Evolutionary conservation across 2,888 invertebrate genomes (phyloP), one percentile per base, ranked within the genome.

Genomic region (Pseudeuparius sepicola): DNA sequence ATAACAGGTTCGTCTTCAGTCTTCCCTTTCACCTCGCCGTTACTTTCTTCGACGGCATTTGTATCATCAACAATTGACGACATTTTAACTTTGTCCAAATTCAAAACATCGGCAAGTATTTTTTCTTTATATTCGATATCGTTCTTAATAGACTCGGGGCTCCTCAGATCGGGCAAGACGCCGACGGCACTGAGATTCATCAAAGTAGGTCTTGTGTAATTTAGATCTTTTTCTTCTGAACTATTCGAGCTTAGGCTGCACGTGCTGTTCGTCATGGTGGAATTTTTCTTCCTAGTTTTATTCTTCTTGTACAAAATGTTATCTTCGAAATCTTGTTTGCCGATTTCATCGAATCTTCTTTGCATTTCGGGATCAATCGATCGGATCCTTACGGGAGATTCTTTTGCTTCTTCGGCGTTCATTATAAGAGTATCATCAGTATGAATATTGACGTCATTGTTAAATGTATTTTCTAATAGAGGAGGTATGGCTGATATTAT

Each of bases 61-160:
- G 42, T 16, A 27, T 44, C 36, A 9, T 54, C 46, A 42, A n/a
- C n/a, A n/a, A n/a, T n/a, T n/a, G n/a, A n/a, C n/a, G n/a, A n/a
- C n/a, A n/a, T n/a, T n/a, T 54, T 55, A 11, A 59, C 46, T 39
- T 53, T 55, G 45, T 77, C 75, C 26, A 79, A 65, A 53, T 75
- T 73, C 16, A 81, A 60, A 54, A 78, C 66, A 51, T 75, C 74
- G 0, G 78, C 78, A 9, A 82, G 59, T 12, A 77, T 68, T 55
- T 76, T 79, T 49, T 85, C 84, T 55, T 85, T 85, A 43, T 73
- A 70, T 54, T 76, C 77, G 24, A 85, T 78, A 44, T 83, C 77
- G 45, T 74, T 72, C 46, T 76, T 71, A 31, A 85, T 71, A 0
- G 73, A 70, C 42, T 71, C 71, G 3, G 76, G 76, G 56, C 76